These are phyloP conservation scores for Aldabrachelys gigantea DNA, from an alignment of 2,113 vertebrate genomes.

Conservation along the genomic window DNA sequence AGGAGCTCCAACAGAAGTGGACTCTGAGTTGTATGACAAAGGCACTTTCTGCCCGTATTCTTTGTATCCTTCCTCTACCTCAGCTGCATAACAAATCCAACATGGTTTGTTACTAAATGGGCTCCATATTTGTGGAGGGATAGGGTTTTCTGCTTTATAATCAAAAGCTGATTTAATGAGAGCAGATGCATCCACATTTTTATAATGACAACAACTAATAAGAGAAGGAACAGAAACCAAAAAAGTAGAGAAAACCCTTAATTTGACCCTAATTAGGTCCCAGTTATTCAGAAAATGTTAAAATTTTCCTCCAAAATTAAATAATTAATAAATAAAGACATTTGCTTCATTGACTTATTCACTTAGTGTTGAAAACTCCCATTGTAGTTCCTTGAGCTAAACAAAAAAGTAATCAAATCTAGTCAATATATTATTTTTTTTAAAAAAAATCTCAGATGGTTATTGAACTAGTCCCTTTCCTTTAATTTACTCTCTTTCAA, in stretches of 20 bases:
- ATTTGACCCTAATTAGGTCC: neutral
- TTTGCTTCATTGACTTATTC: neutral
- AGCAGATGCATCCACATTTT: neutral
- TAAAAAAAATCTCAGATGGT: neutral
- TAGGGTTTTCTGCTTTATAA: neutral
- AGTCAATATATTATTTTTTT: neutral
- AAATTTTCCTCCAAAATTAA: neutral
- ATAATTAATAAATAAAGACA: neutral
- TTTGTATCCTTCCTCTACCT: neutral
- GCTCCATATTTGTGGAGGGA: neutral
- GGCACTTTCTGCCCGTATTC: neutral
- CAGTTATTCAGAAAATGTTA: neutral
- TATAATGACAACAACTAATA: neutral
- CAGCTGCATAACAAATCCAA: neutral
- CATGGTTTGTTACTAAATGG: neutral
- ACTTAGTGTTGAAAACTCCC: neutral
- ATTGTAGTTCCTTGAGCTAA: neutral
- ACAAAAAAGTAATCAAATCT: neutral
- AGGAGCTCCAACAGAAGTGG: neutral
- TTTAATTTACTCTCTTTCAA: neutral
- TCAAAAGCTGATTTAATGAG: neutral
- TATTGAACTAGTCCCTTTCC: neutral
- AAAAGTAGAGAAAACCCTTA: neutral
- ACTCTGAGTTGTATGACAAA: neutral
- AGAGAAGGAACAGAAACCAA: neutral